A percentile compares a stretch with the other conserved stretches of the same genome.
These are phyloP conservation scores for Notolepis coatsorum DNA, from an alignment of 2,797 vertebrate genomes.

Conservation along the genomic window DNA sequence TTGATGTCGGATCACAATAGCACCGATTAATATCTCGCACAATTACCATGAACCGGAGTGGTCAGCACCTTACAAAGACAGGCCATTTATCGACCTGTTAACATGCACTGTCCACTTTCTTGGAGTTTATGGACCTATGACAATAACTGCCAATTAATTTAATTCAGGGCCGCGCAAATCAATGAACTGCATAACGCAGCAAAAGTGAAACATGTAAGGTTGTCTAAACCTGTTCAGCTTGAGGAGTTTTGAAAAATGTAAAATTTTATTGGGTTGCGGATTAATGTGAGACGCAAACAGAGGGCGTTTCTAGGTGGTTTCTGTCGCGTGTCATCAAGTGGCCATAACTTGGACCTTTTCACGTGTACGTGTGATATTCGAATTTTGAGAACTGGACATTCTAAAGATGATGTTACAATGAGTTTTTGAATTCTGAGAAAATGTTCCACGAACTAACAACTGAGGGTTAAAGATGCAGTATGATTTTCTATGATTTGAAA, in stretches of 20 bases:
- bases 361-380: too few relatives aligned
- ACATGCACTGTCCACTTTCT: slow-evolving; percentile 63
- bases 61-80: slow-evolving; percentile 56
- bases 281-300: too few relatives aligned
- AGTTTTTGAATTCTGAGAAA: too few relatives aligned
- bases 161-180: slow-evolving; percentile 69
- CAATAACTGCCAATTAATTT: slow-evolving; percentile 64
- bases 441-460: too few relatives aligned
- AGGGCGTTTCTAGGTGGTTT: too few relatives aligned
- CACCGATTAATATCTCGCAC: slow-evolving; percentile 55
- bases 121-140: slow-evolving; percentile 65
- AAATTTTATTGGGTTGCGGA: background rate
- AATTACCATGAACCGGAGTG: slow-evolving; percentile 58
- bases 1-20: slow-evolving; percentile 62
- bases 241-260: slow-evolving; percentile 37
- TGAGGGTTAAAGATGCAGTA: too few relatives aligned
- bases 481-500: too few relatives aligned
- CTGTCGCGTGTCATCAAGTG: too few relatives aligned
- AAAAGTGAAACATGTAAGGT: slow-evolving; percentile 59
- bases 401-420: too few relatives aligned
- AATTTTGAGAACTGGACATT: too few relatives aligned
- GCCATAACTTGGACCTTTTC: too few relatives aligned
- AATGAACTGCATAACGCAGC: slow-evolving; percentile 49
- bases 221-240: slow-evolving; percentile 39
- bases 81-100: slow-evolving; percentile 65